Conservation (phyloP, 1,140 invertebrate species). For the Hesperophylax magnus region DNA sequence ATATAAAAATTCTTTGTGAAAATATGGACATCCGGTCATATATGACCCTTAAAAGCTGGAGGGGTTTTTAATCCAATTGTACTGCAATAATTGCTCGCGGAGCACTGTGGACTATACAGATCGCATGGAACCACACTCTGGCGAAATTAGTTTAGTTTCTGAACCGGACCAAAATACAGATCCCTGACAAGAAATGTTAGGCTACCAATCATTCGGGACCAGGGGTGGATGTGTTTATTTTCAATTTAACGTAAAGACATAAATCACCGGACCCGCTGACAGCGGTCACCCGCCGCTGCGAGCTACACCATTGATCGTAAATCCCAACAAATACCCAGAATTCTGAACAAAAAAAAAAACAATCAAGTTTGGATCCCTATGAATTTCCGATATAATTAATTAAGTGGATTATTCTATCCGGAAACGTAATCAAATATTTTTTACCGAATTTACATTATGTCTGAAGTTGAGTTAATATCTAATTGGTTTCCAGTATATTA, state of each 20-base stretch:
- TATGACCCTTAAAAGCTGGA: no score
- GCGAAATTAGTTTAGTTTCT: slow-evolving; percentile 5
- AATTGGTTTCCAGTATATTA: not conserved
- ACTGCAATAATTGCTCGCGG: not conserved
- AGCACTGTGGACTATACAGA: no score
- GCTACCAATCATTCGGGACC: slow-evolving; percentile 38
- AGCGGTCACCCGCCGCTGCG: slow-evolving; percentile 41
- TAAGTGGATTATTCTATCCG: not conserved
- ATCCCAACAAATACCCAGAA: slow-evolving; percentile 25
- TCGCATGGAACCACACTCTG: not conserved
- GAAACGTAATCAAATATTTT: slow-evolving; percentile 7
- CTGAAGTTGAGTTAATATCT: not conserved
- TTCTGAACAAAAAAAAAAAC: not conserved
- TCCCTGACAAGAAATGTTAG: slow-evolving; percentile 36
- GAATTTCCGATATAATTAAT: not conserved
- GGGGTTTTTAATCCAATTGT: not conserved
- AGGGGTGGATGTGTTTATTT: slow-evolving; percentile 46
- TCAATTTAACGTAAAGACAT: slow-evolving; percentile 44
- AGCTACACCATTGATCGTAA: slow-evolving; percentile 32
- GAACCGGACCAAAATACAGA: slow-evolving; percentile 6
- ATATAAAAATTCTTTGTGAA: no score
- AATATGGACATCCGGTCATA: no score
- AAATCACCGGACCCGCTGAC: slow-evolving; percentile 41
- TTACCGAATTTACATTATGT: not conserved
- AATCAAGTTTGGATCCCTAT: not conserved